These are phyloP conservation scores for Piprites chloris DNA, from an alignment of 2,113 vertebrate genomes.

Conservation along the genomic window DNA sequence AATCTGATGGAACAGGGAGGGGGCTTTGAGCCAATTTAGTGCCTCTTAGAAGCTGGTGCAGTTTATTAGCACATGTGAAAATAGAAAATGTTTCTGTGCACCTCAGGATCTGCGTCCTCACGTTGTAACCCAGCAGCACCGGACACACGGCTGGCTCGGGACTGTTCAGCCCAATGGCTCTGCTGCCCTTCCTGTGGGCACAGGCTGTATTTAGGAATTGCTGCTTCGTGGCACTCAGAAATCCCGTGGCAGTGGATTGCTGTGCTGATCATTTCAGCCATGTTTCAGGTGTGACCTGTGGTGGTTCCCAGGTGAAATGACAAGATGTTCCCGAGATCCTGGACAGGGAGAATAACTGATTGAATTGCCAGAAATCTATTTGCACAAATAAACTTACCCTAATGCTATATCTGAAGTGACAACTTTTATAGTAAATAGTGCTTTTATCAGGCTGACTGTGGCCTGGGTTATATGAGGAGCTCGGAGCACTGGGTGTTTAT, in stretches of 20 bases:
- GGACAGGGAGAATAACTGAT: neutral
- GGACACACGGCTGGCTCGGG: accelerated
- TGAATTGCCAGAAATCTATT: neutral
- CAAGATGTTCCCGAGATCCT: neutral
- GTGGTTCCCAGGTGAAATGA: neutral
- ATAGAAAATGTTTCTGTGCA: accelerated
- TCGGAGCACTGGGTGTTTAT: neutral
- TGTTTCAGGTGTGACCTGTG: neutral
- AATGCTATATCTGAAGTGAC: neutral
- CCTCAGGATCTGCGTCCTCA: neutral
- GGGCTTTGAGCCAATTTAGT: neutral
- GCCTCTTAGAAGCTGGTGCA: neutral
- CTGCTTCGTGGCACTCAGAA: neutral
- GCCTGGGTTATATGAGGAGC: neutral
- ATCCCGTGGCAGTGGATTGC: accelerated
- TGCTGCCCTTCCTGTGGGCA: neutral
- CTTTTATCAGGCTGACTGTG: neutral
- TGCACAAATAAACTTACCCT: neutral
- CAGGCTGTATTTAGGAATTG: neutral
- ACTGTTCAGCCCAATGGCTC: neutral
- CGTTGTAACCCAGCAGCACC: accelerated
- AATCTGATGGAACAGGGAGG: neutral
- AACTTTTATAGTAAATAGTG: neutral
- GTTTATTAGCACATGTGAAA: neutral
- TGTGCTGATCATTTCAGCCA: accelerated